Evolutionary conservation across 2,797 vertebrate genomes (phyloP).

Genomic region (Chiloscyllium punctatum): DNA sequence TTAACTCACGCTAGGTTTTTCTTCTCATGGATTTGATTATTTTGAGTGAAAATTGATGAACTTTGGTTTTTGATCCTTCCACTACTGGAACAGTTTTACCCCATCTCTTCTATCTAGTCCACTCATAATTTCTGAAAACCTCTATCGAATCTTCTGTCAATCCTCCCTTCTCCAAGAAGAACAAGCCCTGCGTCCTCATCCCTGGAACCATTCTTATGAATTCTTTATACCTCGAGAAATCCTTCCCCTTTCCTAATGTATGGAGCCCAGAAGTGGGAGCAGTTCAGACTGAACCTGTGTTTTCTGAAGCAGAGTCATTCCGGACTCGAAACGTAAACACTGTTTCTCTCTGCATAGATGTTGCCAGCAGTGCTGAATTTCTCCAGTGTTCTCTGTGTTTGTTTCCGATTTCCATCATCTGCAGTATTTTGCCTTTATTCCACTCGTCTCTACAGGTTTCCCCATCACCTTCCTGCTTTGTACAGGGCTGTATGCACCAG

Average conservation of each 20-base stretch:
- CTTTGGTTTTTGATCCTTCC: background rate
- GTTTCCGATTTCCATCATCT: too few species aligned
- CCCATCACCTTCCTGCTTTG: background rate
- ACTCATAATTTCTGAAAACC: background rate
- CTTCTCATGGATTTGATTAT: background rate
- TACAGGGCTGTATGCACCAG: background rate
- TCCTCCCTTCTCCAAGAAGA: background rate
- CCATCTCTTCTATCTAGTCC: background rate
- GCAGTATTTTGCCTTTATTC: too few species aligned
- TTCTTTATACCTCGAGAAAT: background rate
- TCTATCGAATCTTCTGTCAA: background rate
- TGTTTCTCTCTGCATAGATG: too few species aligned
- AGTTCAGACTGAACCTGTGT: background rate
- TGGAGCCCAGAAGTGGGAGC: background rate
- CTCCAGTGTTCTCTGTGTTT: too few species aligned
- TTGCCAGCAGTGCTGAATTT: too few species aligned
- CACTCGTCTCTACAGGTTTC: background rate
- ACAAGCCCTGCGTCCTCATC: background rate
- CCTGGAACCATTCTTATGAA: background rate
- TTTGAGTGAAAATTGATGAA: background rate
- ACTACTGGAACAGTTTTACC: background rate
- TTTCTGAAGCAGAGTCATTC: background rate
- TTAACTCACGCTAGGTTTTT: background rate
- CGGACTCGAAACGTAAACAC: too few species aligned
- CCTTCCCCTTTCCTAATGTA: background rate